Conservation (phyloP, 2,888 invertebrate species). For the Dasypolia templi region DNA sequence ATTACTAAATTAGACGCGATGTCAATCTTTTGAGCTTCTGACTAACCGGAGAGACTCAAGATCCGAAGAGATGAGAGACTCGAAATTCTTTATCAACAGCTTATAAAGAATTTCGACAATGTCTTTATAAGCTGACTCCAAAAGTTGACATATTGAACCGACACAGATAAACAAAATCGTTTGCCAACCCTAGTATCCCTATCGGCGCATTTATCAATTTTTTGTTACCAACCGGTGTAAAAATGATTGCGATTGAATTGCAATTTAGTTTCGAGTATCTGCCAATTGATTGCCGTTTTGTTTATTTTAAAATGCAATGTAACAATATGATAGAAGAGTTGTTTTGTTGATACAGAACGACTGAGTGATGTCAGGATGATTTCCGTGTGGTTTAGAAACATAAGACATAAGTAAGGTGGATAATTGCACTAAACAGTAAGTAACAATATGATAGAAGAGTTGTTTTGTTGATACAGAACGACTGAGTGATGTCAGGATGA, state of each 20-base stretch:
- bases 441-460: too few relatives aligned
- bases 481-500: too few relatives aligned
- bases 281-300: conserved; percentile 25
- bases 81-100: too few relatives aligned
- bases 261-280: conserved; percentile 48
- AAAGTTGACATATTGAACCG: not conserved
- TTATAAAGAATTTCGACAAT: not conserved
- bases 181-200: conserved; percentile 39
- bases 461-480: not conserved
- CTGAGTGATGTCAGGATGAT: too few relatives aligned
- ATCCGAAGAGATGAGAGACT: too few relatives aligned
- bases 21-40: too few relatives aligned
- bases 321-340: too few relatives aligned
- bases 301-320: conserved; percentile 28
- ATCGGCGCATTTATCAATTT: conserved; percentile 51
- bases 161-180: not conserved
- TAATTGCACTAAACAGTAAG: too few relatives aligned
- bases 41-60: too few relatives aligned
- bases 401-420: too few relatives aligned
- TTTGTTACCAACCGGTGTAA: conserved; percentile 48
- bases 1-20: not conserved
- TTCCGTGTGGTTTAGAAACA: too few relatives aligned
- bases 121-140: not conserved
- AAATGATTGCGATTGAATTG: conserved; percentile 45
- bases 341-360: not conserved